Conservation (phyloP, 2,797 vertebrate species). For the Sebastes miniatus region DNA sequence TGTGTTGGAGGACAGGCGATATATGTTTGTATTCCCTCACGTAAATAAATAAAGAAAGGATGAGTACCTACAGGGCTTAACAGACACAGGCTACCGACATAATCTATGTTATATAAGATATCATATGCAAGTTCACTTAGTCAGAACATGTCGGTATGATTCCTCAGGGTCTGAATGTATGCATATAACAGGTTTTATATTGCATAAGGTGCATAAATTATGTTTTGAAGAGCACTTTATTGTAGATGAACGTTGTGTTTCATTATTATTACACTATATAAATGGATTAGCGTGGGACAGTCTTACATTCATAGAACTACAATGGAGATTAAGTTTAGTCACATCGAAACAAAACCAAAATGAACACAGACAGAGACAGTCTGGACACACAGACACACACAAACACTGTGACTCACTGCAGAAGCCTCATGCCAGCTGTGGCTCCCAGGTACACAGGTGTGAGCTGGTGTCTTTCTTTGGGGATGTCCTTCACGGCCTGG, state of each 20-base stretch:
- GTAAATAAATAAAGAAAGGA: neutral
- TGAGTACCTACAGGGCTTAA: neutral
- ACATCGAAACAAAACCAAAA: neutral
- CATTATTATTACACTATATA: neutral
- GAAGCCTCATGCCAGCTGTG: slow-evolving; percentile 86
- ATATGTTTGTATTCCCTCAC: neutral
- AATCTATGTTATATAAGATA: neutral
- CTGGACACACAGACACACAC: neutral
- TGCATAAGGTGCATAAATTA: neutral
- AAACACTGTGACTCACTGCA: slow-evolving; percentile 58
- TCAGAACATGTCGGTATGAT: neutral
- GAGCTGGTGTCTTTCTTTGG: slow-evolving; percentile 74
- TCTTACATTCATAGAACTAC: neutral
- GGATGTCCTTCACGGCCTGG: slow-evolving; percentile 78
- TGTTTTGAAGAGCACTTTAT: neutral
- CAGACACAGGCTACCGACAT: neutral
- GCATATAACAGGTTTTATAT: neutral
- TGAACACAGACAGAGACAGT: neutral
- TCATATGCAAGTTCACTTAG: neutral
- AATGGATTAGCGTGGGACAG: neutral
- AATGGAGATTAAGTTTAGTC: neutral
- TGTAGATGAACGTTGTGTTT: neutral
- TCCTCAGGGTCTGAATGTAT: neutral
- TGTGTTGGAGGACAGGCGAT: neutral
- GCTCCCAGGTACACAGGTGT: slow-evolving; percentile 88